Conservation (phyloP, 2,113 vertebrate species). For the Laticauda colubrina region DNA sequence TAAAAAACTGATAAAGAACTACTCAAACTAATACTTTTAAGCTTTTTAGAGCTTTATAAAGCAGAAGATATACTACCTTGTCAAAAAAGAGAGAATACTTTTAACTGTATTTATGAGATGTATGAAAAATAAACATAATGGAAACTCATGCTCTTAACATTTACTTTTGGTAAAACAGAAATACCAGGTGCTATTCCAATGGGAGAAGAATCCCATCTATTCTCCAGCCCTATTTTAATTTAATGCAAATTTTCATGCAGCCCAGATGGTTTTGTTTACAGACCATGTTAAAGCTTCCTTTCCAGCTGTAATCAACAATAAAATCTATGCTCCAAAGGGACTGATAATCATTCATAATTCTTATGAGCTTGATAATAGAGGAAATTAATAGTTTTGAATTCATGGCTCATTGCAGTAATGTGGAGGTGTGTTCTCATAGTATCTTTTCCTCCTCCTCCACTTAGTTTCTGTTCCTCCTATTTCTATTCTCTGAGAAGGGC, state of each 20-base stretch:
- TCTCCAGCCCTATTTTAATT: constrained; percentile 2
- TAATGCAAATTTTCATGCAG: constrained; percentile 5
- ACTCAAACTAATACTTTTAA: not conserved
- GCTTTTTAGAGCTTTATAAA: not conserved
- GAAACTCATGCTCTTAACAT: not conserved
- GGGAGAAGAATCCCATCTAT: not conserved
- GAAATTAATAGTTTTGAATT: constrained; percentile 1
- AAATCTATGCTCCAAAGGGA: constrained; percentile 18
- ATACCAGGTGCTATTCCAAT: not conserved
- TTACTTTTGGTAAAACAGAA: not conserved
- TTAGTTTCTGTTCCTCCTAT: not conserved
- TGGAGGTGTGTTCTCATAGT: not conserved
- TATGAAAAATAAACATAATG: not conserved
- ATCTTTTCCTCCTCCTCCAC: not conserved
- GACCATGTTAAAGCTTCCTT: constrained; percentile 11
- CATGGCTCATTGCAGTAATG: not conserved
- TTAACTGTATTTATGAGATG: not conserved
- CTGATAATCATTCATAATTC: constrained; percentile 25
- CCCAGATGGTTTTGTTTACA: constrained; percentile 31
- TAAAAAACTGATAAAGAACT: not conserved
- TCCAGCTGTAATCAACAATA: constrained; percentile 26
- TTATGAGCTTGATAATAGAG: constrained; percentile 5
- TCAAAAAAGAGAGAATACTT: not conserved
- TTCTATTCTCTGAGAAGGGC: not conserved
- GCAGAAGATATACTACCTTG: not conserved